These are phyloP conservation scores for Ceryle rudis DNA, from an alignment of 2,797 vertebrate species.

Conservation along the genomic window DNA sequence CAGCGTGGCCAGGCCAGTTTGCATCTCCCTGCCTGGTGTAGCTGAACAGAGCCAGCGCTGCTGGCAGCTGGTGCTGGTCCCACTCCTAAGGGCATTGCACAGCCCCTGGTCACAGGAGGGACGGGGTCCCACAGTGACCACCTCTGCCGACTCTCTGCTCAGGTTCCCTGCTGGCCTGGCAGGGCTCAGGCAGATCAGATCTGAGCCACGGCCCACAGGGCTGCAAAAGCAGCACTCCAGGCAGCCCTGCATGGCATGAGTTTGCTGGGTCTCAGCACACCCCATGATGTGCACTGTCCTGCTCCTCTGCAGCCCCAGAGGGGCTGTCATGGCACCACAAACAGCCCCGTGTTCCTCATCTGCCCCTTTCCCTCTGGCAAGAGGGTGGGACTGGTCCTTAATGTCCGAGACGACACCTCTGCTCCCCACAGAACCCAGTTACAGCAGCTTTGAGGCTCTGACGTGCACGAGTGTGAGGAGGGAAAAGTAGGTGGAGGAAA, in stretches of 20 bases:
- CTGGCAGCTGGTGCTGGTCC: neutral
- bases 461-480: fast-evolving
- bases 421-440: neutral
- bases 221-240: neutral
- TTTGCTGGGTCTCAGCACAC: neutral
- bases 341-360: neutral
- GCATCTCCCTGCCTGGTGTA: neutral
- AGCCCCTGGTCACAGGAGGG: neutral
- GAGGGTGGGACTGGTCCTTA: neutral
- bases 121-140: fast-evolving
- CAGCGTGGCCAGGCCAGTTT: neutral
- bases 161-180: fast-evolving
- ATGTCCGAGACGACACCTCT: neutral
- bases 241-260: neutral
- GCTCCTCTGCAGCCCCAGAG: neutral
- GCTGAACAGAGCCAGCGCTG: neutral
- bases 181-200: neutral
- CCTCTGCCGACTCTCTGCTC: neutral
- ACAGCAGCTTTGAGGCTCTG: fast-evolving
- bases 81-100: fast-evolving
- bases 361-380: neutral
- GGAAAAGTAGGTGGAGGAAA: too few species aligned
- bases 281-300: fast-evolving
- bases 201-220: fast-evolving
- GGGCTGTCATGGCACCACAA: fast-evolving